Conservation (phyloP, 1,140 invertebrate species). For the Lysiphlebus fabarum region DNA sequence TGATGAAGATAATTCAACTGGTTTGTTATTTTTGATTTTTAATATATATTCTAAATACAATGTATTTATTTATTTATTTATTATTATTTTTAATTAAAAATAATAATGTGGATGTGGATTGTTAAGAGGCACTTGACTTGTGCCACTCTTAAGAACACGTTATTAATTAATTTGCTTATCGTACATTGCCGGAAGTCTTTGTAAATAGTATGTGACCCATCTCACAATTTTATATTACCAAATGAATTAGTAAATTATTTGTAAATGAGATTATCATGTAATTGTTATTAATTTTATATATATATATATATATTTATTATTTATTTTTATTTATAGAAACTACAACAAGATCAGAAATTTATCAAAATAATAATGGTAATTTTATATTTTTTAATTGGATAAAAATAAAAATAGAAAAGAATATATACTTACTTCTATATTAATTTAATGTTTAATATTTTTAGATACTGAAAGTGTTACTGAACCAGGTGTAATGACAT, state of each 20-base stretch:
- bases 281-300: too few relatives aligned
- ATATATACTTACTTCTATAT: too few relatives aligned
- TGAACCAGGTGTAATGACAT: background rate
- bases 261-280: background rate
- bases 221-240: constrained; percentile 1
- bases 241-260: constrained; percentile 15
- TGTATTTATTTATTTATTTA: too few relatives aligned
- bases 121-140: background rate
- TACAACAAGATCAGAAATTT: background rate
- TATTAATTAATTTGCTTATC: constrained; percentile 17
- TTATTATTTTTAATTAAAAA: too few relatives aligned
- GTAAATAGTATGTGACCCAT: background rate
- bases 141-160: constrained; percentile 9
- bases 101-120: too few relatives aligned
- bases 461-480: background rate
- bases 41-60: too few relatives aligned
- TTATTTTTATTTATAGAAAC: background rate
- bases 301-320: too few relatives aligned
- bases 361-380: constrained; percentile 7
- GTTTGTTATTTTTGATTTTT: constrained; percentile 26
- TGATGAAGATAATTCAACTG: constrained; percentile 39
- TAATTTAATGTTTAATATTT: background rate
- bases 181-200: constrained; percentile 17
- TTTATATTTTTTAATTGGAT: background rate
- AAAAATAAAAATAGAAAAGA: background rate